These are phyloP conservation scores for Macrocentrus cingulum DNA, from an alignment of 1,140 invertebrate species.

Conservation along the genomic window DNA sequence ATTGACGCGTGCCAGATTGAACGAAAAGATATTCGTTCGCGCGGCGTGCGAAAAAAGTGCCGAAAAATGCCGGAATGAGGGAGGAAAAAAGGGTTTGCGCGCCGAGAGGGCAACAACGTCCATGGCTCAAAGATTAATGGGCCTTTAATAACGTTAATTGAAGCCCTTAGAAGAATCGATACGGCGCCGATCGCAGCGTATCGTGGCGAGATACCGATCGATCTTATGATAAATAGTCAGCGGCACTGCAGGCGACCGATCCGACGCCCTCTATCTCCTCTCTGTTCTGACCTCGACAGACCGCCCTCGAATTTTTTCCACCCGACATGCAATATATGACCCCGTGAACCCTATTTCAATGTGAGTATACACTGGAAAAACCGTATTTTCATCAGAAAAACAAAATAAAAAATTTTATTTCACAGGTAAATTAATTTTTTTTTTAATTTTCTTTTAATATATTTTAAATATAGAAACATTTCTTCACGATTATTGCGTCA, in stretches of 20 bases:
- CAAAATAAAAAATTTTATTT: too few relatives aligned
- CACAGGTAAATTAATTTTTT: too few relatives aligned
- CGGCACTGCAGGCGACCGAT: slow-evolving; percentile 55
- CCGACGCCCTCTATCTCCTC: slow-evolving; percentile 47
- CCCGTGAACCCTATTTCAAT: background rate
- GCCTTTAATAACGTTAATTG: slow-evolving; percentile 60
- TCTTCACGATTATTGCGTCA: slow-evolving; percentile 24
- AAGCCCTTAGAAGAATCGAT: slow-evolving; percentile 59
- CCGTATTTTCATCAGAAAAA: too few relatives aligned
- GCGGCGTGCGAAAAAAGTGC: background rate
- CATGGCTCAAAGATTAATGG: slow-evolving; percentile 51
- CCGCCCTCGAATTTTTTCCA: slow-evolving; percentile 11
- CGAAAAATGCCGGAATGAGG: slow-evolving; percentile 8
- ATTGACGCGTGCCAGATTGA: slow-evolving; percentile 34
- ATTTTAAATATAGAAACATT: too few relatives aligned
- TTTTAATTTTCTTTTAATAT: too few relatives aligned
- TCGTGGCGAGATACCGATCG: slow-evolving; percentile 56
- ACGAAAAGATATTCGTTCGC: slow-evolving; percentile 28
- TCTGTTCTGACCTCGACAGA: slow-evolving; percentile 19
- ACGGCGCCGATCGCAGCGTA: slow-evolving; percentile 49
- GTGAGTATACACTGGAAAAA: too few relatives aligned
- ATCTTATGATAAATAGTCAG: slow-evolving; percentile 59
- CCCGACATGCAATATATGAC: background rate
- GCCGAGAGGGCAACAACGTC: slow-evolving; percentile 37
- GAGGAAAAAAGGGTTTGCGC: slow-evolving; percentile 29